phyloP scores from a whole-genome alignment of 1,140 invertebrate species.

The Drosophila quadrilineata region DNA sequence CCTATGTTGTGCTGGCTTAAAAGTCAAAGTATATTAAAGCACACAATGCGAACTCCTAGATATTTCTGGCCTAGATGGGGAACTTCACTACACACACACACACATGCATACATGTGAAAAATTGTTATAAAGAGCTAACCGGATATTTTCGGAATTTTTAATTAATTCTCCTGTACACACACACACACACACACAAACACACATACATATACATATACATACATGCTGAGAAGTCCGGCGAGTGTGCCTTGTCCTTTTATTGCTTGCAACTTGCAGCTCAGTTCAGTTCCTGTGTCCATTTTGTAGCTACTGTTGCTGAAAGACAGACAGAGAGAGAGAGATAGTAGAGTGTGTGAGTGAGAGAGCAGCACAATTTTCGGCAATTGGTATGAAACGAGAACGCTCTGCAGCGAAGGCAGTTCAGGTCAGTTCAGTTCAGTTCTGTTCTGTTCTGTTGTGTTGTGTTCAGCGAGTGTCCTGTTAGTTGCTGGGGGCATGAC shows the following conservation, averaged over 20 bases:
- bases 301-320: slow-evolving; percentile 26
- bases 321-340: slow-evolving; percentile 48
- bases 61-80: slow-evolving; percentile 36
- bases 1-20: slow-evolving; percentile 23
- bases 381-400: slow-evolving; percentile 61
- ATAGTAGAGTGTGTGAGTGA: too few relatives aligned
- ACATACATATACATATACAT: slow-evolving; percentile 15
- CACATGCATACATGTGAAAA: slow-evolving; percentile 64
- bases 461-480: slow-evolving; percentile 11
- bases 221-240: slow-evolving; percentile 48
- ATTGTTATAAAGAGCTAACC: slow-evolving; percentile 78
- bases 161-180: slow-evolving; percentile 60
- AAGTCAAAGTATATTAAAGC: slow-evolving; percentile 55
- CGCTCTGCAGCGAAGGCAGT: too few relatives aligned
- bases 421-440: too few relatives aligned
- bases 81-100: too few relatives aligned
- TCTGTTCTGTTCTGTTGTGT: too few relatives aligned
- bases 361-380: slow-evolving; percentile 66
- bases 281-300: slow-evolving; percentile 44
- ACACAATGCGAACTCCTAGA: slow-evolving; percentile 30
- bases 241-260: slow-evolving; percentile 54
- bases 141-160: slow-evolving; percentile 79
- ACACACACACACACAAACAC: slow-evolving; percentile 4
- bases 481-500: slow-evolving; percentile 25
- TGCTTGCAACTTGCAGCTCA: slow-evolving; percentile 48